Base-by-base conservation (phyloP, 2,888 invertebrate species). In the Byasa hedistus region DNA sequence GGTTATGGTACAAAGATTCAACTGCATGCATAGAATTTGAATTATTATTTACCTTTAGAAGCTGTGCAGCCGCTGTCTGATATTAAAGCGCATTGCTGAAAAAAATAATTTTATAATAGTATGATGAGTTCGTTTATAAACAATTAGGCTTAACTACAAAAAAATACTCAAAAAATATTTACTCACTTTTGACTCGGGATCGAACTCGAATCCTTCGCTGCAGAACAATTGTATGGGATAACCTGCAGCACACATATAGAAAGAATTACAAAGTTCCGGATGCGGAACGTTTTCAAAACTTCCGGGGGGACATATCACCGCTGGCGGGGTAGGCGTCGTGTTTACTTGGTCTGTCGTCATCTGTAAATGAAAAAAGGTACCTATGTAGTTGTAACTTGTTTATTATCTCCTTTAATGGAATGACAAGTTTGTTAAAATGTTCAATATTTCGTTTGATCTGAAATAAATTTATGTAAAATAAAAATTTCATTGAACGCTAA, bases 121-220 rank as follows among this genome's bases (percentile, higher is more conserved):
- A n/a, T n/a, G n/a, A n/a, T n/a, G n/a, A n/a, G n/a, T n/a, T n/a
- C n/a, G n/a, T n/a, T n/a, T n/a, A n/a, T n/a, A n/a, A n/a, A n/a
- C n/a, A n/a, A n/a, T n/a, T n/a, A n/a, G n/a, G n/a, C n/a, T n/a
- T 17, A 57, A 19, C 3, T 51, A 39, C 15, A n/a, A 3, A n/a
- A 15, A 51, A 10, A 10, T 32, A 32, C 32, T 32, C 10, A 10
- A 32, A 7, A 8, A 1, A 32, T 1, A 32, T 32, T 32, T 32
- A 48, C 48, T 48, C 15, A 48, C 75, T 58, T 27, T 54, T 21
- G 32, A 32, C 8, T 54, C 60, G 1, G 68, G 64, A 58, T 76
- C 70, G 64, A 71, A 76, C 68, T 75, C 75, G 19, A 66, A 69
- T 51, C 76, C 75, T 24, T 65, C 44, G 8, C 58, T 22, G 65